Evolutionary conservation across 2,888 invertebrate species (phyloP).

Genomic region (Galerucella pusilla): DNA sequence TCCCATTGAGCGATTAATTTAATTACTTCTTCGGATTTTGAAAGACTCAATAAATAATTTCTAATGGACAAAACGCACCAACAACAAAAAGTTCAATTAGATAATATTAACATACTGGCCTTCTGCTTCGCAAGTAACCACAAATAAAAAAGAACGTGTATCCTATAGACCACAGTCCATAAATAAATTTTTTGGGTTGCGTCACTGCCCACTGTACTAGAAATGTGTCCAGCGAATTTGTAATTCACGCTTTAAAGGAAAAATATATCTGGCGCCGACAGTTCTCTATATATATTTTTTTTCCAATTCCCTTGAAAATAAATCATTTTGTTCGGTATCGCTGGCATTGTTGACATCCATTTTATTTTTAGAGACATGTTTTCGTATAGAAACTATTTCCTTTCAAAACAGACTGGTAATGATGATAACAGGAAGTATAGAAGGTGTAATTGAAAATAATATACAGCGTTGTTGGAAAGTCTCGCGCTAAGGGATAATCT

Average conservation of each 20-base stretch:
- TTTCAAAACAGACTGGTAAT: no score
- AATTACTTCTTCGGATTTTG: no score
- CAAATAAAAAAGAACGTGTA: background rate
- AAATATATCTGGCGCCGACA: slow-evolving; percentile 50
- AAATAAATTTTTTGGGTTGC: background rate
- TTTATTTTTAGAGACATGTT: background rate
- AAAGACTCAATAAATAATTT: no score
- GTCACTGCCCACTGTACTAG: slow-evolving; percentile 19
- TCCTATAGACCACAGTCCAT: background rate
- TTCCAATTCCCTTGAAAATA: slow-evolving; percentile 37
- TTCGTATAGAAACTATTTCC: no score
- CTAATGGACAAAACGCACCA: no score
- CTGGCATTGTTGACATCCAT: slow-evolving; percentile 28
- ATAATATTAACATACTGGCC: background rate
- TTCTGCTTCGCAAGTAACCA: background rate
- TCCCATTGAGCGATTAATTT: no score
- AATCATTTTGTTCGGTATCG: slow-evolving; percentile 41
- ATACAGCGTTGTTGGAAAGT: no score
- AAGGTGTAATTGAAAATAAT: no score
- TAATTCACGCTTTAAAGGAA: slow-evolving; percentile 41
- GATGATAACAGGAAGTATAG: no score
- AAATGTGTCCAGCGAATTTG: slow-evolving; percentile 47
- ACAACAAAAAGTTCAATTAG: background rate
- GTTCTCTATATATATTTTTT: slow-evolving; percentile 41
- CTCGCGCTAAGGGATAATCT: no score